A percentile compares a stretch with the other conserved stretches of the same genome.
phyloP scores from a whole-genome alignment of 2,888 invertebrate species.

The Muschampia plurimacula region DNA sequence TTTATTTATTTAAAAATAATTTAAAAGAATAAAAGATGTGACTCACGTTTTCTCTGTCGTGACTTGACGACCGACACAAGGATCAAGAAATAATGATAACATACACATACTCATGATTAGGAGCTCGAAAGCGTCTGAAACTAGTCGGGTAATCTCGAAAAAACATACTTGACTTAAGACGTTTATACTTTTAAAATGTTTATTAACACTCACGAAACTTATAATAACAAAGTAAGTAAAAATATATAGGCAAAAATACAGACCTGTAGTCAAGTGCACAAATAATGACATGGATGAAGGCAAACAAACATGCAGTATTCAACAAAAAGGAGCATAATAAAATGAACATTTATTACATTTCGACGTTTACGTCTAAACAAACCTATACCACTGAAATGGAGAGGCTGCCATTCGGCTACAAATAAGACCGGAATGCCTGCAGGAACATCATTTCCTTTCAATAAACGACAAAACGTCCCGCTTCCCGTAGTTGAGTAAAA shows the following conservation, averaged over 20 bases:
- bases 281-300: background rate
- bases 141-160: too few species aligned
- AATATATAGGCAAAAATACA: background rate
- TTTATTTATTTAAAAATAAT: too few species aligned
- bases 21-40: too few species aligned
- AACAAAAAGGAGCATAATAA: background rate
- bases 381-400: background rate
- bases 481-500: constrained; percentile 34
- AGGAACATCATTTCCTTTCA: constrained; percentile 37
- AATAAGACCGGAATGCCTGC: constrained; percentile 28
- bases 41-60: too few species aligned
- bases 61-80: too few species aligned
- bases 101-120: too few species aligned
- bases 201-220: too few species aligned
- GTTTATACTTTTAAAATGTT: too few species aligned
- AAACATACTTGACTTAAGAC: too few species aligned
- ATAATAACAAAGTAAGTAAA: too few species aligned
- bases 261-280: background rate
- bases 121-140: too few species aligned
- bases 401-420: constrained; percentile 18
- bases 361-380: constrained; percentile 25
- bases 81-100: too few species aligned
- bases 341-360: constrained; percentile 7
- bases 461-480: constrained; percentile 36
- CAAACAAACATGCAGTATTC: background rate